These are phyloP conservation scores for Trimorus sp. DNA, from an alignment of 2,888 invertebrate genomes.

Conservation along the genomic window DNA sequence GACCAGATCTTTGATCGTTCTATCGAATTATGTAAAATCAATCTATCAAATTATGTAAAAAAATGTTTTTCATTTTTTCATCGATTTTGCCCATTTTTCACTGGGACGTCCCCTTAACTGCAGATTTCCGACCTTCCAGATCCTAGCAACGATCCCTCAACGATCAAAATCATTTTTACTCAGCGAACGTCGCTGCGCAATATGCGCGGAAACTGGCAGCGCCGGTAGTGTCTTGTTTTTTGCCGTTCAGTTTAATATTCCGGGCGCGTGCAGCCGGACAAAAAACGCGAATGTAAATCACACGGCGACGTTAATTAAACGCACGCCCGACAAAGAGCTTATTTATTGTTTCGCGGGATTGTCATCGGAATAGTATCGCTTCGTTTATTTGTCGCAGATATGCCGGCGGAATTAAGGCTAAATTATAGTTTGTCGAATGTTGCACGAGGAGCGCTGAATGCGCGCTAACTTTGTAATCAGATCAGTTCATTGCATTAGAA, in stretches of 20 bases:
- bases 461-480: conserved; percentile 45
- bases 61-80: no score
- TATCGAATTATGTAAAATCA: no score
- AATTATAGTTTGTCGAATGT: conserved; percentile 30
- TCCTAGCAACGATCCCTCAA: background rate
- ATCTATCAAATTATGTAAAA: no score
- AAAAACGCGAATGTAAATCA: conserved; percentile 37
- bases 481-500: conserved; percentile 36
- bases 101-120: no score
- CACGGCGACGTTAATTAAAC: conserved; percentile 24
- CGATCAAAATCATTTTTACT: background rate
- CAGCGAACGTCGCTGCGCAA: background rate
- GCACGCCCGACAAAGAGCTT: conserved; percentile 17
- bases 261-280: background rate
- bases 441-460: conserved; percentile 6
- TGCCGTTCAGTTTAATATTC: conserved; percentile 15
- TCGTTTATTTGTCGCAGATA: conserved; percentile 21
- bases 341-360: conserved; percentile 1
- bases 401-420: conserved; percentile 7
- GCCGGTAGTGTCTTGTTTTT: conserved; percentile 7
- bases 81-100: no score
- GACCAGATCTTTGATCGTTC: no score
- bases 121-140: no score
- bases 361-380: conserved; percentile 4
- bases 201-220: background rate